These are phyloP conservation scores for Rhynchophorus ferrugineus DNA, from an alignment of 1,140 invertebrate species.

Conservation along the genomic window DNA sequence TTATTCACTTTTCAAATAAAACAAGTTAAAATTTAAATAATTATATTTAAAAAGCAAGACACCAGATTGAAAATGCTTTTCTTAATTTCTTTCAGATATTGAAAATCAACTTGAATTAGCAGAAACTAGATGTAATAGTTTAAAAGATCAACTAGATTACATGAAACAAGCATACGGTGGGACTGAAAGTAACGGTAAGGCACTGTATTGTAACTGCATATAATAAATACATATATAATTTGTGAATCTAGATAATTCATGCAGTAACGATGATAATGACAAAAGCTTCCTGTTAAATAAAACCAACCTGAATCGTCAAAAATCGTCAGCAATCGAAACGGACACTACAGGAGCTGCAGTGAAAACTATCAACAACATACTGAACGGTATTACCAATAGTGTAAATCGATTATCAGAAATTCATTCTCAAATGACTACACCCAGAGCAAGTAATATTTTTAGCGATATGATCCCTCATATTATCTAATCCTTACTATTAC, in stretches of 20 bases:
- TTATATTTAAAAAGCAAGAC: too few relatives aligned
- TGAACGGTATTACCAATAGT: slow-evolving; percentile 37
- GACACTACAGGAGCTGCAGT: slow-evolving; percentile 35
- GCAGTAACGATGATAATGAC: slow-evolving; percentile 2
- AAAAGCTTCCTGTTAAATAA: slow-evolving; percentile 3
- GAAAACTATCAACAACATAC: slow-evolving; percentile 37
- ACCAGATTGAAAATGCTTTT: too few relatives aligned
- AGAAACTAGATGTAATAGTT: slow-evolving; percentile 37
- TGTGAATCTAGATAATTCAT: background rate
- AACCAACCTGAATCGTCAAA: slow-evolving; percentile 24
- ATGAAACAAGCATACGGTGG: slow-evolving; percentile 38
- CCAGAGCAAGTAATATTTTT: slow-evolving; percentile 6
- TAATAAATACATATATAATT: too few relatives aligned
- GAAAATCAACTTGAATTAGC: slow-evolving; percentile 39
- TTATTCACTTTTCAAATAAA: too few relatives aligned
- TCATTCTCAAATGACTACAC: slow-evolving; percentile 22
- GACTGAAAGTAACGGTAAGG: too few relatives aligned
- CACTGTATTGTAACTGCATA: too few relatives aligned
- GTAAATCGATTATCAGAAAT: slow-evolving; percentile 34
- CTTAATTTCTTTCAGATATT: slow-evolving; percentile 34
- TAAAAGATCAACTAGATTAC: slow-evolving; percentile 40
- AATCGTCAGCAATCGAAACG: slow-evolving; percentile 31
- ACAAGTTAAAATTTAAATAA: too few relatives aligned
- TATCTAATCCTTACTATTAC: background rate
- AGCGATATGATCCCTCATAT: too few relatives aligned